Evolutionary conservation across 1,140 invertebrate genomes (phyloP), one percentile per base, ranked within the genome.

Genomic region (Nylanderia fulva): DNA sequence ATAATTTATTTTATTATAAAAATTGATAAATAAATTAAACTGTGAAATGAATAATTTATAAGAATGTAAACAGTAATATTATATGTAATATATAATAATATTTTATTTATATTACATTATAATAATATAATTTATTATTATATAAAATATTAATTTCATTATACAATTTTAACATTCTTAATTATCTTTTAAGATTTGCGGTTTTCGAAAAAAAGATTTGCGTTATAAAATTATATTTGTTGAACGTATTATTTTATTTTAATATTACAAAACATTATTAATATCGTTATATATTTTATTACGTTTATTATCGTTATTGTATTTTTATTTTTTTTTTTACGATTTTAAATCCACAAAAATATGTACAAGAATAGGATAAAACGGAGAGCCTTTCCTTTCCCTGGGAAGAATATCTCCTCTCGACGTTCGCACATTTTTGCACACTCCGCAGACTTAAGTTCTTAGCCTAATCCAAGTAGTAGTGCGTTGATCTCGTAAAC

Each of bases 401-500:
- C 29, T 66, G 74, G 63, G 27, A 72, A 9, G 36, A 72, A 60
- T 82, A 86, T 85, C 69, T 87, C 21, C 4, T 48, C 45, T 48
- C 58, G 7, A 69, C 54, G 52, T 69, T 24, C 68, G 29, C 48
- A 58, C 39, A n/a, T n/a, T 75, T 66, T 58, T 42, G 60, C 54
- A 39, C 45, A 48, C 27, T 36, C 33, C 68, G 56, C 68, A 85
- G 82, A 76, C 84, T 83, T 64, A 64, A 48, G 66, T 58, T 61
- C 33, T 87, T 72, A 84, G 71, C 56, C 63, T 80, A 66, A 84
- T 64, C 77, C 58, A 61, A 58, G 60, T 87, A 58, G 60, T 87
- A n/a, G 64, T 72, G 48, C 82, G 79, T 84, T 89, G 89, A 91
- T 90, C 89, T 90, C 63, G 84, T 90, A 85, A 89, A 85, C 72